These are phyloP conservation scores for Acinonyx jubatus DNA, from an alignment of 2,113 vertebrate genomes.

Conservation along the genomic window DNA sequence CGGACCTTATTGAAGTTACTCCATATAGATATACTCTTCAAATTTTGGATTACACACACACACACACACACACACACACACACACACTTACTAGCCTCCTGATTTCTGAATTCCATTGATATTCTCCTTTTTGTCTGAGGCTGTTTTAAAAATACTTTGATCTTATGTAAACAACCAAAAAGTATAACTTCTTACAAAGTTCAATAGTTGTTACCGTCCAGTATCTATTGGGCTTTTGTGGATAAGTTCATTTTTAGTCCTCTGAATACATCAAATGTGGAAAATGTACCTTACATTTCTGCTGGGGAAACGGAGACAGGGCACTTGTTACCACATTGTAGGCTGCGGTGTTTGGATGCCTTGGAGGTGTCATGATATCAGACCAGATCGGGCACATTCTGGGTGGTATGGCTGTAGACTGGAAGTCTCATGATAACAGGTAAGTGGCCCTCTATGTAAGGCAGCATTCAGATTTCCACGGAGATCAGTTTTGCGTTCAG, in stretches of 20 bases:
- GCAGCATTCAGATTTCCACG: not conserved
- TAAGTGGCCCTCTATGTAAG: not conserved
- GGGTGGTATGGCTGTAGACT: not conserved
- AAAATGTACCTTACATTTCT: not conserved
- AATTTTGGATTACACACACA: not conserved
- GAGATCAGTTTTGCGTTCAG: not conserved
- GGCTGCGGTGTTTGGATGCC: not conserved
- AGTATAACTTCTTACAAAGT: not conserved
- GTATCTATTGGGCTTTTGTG: rapidly evolving
- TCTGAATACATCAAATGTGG: not conserved
- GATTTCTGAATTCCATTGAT: constrained; percentile 20
- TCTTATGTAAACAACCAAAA: not conserved
- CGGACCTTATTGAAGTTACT: not conserved
- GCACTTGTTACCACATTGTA: not conserved
- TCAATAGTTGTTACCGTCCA: not conserved
- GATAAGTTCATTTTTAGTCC: not conserved
- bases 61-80: not conserved
- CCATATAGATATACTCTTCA: not conserved
- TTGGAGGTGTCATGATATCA: not conserved
- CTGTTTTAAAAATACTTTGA: not conserved
- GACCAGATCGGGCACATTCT: not conserved
- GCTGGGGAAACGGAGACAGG: not conserved
- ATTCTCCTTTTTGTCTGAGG: constrained; percentile 7
- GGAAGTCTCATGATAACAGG: not conserved
- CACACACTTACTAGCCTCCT: not conserved